These are phyloP conservation scores for Dioctria linearis DNA, from an alignment of 2,888 invertebrate species.

Conservation along the genomic window DNA sequence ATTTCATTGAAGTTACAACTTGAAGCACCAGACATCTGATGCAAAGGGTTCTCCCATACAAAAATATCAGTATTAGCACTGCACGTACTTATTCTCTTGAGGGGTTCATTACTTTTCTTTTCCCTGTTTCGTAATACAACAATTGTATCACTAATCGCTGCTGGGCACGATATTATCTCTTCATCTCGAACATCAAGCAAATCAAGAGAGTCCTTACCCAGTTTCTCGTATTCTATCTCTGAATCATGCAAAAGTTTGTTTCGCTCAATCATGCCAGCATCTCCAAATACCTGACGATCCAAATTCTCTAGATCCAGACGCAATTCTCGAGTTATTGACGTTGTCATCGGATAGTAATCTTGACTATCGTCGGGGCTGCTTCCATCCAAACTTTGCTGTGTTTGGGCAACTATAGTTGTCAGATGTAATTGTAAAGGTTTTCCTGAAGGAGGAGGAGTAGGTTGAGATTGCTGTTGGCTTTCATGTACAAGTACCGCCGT, in stretches of 20 bases:
- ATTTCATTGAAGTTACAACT: constrained; percentile 61
- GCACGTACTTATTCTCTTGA: constrained; percentile 64
- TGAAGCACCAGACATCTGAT: constrained; percentile 72
- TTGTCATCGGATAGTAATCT: constrained; percentile 89
- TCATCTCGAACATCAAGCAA: constrained; percentile 68
- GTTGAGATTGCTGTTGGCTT: not conserved
- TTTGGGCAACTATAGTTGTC: constrained; percentile 64
- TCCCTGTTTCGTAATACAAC: constrained; percentile 63
- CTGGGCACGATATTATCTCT: constrained; percentile 66
- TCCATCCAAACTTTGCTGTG: constrained; percentile 71
- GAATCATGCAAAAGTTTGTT: constrained; percentile 52
- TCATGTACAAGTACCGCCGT: constrained; percentile 5
- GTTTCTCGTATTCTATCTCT: constrained; percentile 68
- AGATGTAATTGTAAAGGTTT: constrained; percentile 61
- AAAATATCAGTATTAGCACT: constrained; percentile 78
- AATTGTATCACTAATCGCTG: constrained; percentile 66
- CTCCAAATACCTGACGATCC: constrained; percentile 87
- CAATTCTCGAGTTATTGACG: constrained; percentile 87
- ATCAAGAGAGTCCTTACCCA: constrained; percentile 70
- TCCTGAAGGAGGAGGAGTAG: constrained; percentile 54
- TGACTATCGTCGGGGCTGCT: constrained; percentile 86
- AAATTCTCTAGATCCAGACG: constrained; percentile 86
- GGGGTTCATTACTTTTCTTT: constrained; percentile 62
- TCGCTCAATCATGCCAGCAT: constrained; percentile 56
- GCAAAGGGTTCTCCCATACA: constrained; percentile 85